Base-by-base conservation (phyloP, 2,888 invertebrate species). In the Agrochola litura region DNA sequence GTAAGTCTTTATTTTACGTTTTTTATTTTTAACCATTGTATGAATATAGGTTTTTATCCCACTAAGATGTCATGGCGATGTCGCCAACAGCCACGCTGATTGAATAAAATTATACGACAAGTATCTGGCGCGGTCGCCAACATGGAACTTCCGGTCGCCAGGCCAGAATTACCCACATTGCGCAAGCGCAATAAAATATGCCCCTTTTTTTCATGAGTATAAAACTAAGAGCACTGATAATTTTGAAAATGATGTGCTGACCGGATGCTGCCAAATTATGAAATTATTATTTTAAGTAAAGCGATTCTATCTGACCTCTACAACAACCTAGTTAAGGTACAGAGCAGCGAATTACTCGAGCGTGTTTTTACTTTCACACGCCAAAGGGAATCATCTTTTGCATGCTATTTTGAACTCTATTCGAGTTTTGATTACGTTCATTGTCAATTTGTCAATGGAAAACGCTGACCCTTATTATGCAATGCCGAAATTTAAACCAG, bases 1-100 rank as follows among this genome's bases (percentile, higher is more conserved):
- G 93, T 92, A 92, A 93, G 92, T 92, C 68, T 70, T 82, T 72
- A 67, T 69, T 79, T 83, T 67, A 58, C 16, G 56, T 81, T 79
- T 74, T 68, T 73, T 56, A 14, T 56, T 65, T 22, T 37, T 16
- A 56, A 25, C 52, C 1, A 6, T n/a, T 22, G 16, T 19, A 63
- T 60, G 4, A 52, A n/a, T 41, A 0, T 82, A 64, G 37, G 14
- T 41, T 43, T 75, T 41, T 52, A 60, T 79, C 41, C 25, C 37
- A n/a, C 5, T 46, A 14, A 54, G 30, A 54, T 60, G 68, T 54
- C 30, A 68, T 69, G 78, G n/a, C 37, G 77, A 54, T 16, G 25
- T 58, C 19, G 58, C 58, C 25, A n/a, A 25, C 49, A 76, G 49
- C 5, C 8, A 37, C 37, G 14, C 12, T 16, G 14, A 22, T n/a